A percentile compares a stretch with the other conserved stretches of the same genome.
These are phyloP conservation scores for Polydrusus cervinus DNA, from an alignment of 2,888 invertebrate genomes.

Conservation along the genomic window DNA sequence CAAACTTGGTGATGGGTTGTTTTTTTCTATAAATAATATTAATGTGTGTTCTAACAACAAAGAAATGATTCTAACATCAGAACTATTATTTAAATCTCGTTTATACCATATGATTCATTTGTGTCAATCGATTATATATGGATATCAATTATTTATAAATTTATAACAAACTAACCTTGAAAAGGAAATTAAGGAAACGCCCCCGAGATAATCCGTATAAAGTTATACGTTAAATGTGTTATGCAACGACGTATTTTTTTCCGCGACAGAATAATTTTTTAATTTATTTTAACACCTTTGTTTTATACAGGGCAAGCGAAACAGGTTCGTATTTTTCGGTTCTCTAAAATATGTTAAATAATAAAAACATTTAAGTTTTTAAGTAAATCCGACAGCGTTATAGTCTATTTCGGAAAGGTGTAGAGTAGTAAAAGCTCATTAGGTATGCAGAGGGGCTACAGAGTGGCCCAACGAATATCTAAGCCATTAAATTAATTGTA, in stretches of 20 bases:
- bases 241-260: neutral
- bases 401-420: too few species aligned
- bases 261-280: neutral
- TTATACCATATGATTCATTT: neutral
- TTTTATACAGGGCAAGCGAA: neutral
- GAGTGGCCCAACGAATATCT: too few species aligned
- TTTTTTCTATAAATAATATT: too few species aligned
- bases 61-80: neutral
- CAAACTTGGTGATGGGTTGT: slow-evolving; percentile 23
- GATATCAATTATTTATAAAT: slow-evolving; percentile 5
- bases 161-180: slow-evolving; percentile 26
- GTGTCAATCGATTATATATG: neutral
- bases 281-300: slow-evolving; percentile 13
- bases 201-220: slow-evolving; percentile 14
- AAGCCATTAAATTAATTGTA: too few species aligned
- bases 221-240: neutral
- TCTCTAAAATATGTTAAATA: too few species aligned
- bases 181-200: slow-evolving; percentile 39
- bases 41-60: neutral
- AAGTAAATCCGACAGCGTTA: too few species aligned
- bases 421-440: too few species aligned
- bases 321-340: neutral
- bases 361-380: too few species aligned
- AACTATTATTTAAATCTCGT: too few species aligned
- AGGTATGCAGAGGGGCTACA: too few species aligned